phyloP scores from a whole-genome alignment of 2,797 vertebrate genomes.

The Channa striata region DNA sequence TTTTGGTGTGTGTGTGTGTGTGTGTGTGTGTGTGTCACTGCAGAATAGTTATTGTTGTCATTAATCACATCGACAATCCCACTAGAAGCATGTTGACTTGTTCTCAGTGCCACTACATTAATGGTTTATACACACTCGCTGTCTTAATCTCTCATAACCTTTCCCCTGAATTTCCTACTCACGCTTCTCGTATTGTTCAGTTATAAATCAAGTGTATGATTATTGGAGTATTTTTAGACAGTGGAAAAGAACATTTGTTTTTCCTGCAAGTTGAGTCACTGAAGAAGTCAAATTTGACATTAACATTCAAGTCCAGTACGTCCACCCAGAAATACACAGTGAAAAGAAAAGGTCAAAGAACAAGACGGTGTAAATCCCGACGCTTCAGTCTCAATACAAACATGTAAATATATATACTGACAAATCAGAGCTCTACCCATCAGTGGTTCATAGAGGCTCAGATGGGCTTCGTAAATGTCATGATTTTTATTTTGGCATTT shows the following conservation, averaged over 20 bases:
- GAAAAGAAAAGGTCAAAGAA: background rate
- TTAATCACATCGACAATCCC: slow-evolving; percentile 50
- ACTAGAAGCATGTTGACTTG: slow-evolving; percentile 38
- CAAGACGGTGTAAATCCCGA: too few relatives aligned
- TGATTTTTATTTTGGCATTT: background rate
- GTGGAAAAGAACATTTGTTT: background rate
- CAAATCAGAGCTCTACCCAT: too few relatives aligned
- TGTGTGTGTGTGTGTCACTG: background rate
- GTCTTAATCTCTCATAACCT: slow-evolving; percentile 17
- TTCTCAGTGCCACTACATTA: slow-evolving; percentile 16
- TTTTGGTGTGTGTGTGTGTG: slow-evolving; percentile 27
- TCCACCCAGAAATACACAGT: background rate
- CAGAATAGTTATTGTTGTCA: slow-evolving; percentile 21
- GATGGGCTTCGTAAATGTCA: background rate
- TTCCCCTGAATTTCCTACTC: slow-evolving; percentile 1
- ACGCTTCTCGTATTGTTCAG: slow-evolving; percentile 11
- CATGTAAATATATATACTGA: too few relatives aligned
- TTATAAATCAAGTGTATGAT: slow-evolving; percentile 18
- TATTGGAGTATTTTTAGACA: slow-evolving; percentile 12
- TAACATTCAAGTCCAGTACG: background rate
- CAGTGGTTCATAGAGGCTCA: background rate
- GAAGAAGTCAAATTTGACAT: too few relatives aligned
- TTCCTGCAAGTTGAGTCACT: background rate
- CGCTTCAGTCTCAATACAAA: too few relatives aligned
- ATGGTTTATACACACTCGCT: background rate